Evolutionary conservation across 2,113 vertebrate genomes (phyloP).

Genomic region (Catharus fuscescens): DNA sequence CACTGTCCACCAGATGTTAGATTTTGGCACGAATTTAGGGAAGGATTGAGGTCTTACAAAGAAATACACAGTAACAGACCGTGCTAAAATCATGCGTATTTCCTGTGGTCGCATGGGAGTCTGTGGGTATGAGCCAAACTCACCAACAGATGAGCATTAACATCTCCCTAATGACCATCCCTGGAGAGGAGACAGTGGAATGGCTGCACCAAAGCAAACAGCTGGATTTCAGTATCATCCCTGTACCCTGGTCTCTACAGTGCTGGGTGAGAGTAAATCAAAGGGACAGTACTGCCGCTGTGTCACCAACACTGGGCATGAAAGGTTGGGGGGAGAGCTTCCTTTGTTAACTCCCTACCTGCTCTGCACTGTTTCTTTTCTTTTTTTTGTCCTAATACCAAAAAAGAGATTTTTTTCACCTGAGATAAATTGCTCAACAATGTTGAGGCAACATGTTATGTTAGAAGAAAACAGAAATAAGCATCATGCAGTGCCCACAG

Average conservation of each 20-base stretch:
- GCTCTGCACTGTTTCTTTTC: not conserved
- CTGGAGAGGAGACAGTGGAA: not conserved
- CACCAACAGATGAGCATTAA: not conserved
- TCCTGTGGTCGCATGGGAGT: not conserved
- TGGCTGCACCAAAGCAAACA: not conserved
- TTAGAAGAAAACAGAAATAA: not conserved
- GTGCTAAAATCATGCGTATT: not conserved
- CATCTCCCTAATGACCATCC: not conserved
- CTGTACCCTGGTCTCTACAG: not conserved
- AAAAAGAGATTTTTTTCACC: not conserved
- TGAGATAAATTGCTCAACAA: not conserved
- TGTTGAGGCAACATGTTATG: not conserved
- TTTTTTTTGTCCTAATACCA: not conserved
- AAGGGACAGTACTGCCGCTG: not conserved
- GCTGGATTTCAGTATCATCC: not conserved
- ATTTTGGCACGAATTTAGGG: not conserved
- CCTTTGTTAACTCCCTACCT: not conserved
- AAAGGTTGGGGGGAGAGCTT: not conserved
- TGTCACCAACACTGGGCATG: not conserved
- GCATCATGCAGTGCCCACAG: not conserved
- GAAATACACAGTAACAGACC: not conserved
- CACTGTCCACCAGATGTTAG: not conserved
- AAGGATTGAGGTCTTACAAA: not conserved
- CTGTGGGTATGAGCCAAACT: not conserved
- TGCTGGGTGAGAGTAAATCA: not conserved